Base-by-base conservation (phyloP, 2,113 vertebrate species). In the Nesoenas mayeri region DNA sequence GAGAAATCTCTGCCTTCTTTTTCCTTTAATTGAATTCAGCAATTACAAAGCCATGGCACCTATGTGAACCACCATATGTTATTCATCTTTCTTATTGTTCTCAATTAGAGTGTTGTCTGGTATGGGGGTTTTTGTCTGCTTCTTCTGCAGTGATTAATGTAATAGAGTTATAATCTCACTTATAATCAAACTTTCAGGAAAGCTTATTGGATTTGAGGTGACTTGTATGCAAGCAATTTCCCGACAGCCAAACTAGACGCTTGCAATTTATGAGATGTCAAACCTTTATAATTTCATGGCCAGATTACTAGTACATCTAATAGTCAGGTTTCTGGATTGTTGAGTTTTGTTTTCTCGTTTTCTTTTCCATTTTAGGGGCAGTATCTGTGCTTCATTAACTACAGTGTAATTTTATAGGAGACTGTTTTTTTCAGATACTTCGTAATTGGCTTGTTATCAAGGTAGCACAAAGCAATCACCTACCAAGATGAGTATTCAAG, bases 331-430 rank as follows among this genome's bases (percentile, higher is more conserved):
- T 90, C 71, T 88, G 90, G 80, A 48, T 84, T 89, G 74, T 66
- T 91, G 58, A 6, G 7, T 12, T 83, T 92, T 89, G 58, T 88
- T 89, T 40, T 2, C 14, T 53, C 26, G 13, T 64, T 87, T 91
- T 83, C 58, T 88, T 93, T 91, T 85, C 54, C 47, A 51, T 93
- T 94, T 95, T 66, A 79, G 73, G 48, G 32, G 15, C 57, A 83
- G 42, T 93, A 95, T 97, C 96, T 98, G 93, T 95, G 94, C 96
- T 98, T 98, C 95, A 96, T 98, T 98, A 98, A 96, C 88, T 91
- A 78, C 84, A 80, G 80, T 93, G 87, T 95, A 96, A 98, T 98
- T 98, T 91, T 97, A 95, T 83, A 94, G 96, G 95, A 96, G 88
- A 79, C 92, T 72, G 18, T 87, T 96, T 90, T 87, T 92, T 94